A percentile compares a stretch with the other conserved stretches of the same genome.
phyloP scores from a whole-genome alignment of 2,113 vertebrate genomes.

The Pontoporia blainvillei region DNA sequence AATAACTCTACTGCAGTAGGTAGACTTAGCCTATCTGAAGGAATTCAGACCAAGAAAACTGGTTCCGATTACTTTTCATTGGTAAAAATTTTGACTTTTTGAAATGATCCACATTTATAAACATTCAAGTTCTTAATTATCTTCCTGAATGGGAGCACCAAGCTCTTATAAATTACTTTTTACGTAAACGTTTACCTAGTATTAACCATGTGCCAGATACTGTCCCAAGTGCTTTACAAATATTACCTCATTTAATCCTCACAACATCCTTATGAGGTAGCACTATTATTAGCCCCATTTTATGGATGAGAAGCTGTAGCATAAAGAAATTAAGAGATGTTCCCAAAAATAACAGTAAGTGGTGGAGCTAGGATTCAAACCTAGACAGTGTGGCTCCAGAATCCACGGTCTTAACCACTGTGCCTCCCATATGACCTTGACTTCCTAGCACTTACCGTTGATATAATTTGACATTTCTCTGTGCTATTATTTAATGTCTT shows the following conservation, averaged over 20 bases:
- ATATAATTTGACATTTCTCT: not conserved
- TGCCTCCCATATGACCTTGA: not conserved
- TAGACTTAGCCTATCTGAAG: not conserved
- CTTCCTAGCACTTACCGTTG: not conserved
- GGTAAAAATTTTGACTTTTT: slow-evolving; percentile 29
- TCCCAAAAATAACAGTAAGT: not conserved
- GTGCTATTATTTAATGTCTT: not conserved
- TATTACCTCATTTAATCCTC: not conserved
- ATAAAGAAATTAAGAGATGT: not conserved
- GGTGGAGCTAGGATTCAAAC: not conserved
- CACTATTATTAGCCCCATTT: not conserved
- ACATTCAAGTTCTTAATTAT: not conserved
- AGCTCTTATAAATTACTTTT: not conserved
- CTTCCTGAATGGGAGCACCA: not conserved
- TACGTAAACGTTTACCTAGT: not conserved
- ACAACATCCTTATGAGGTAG: not conserved
- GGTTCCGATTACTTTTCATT: not conserved
- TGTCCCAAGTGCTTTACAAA: not conserved
- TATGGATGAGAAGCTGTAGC: not conserved
- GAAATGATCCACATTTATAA: slow-evolving; percentile 6
- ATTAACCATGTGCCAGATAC: not conserved
- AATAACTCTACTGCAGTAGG: not conserved
- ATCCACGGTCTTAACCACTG: too few species aligned
- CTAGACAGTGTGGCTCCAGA: not conserved
- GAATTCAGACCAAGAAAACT: not conserved